Base-by-base conservation (phyloP, 2,113 vertebrate species). In the Equus quagga region DNA sequence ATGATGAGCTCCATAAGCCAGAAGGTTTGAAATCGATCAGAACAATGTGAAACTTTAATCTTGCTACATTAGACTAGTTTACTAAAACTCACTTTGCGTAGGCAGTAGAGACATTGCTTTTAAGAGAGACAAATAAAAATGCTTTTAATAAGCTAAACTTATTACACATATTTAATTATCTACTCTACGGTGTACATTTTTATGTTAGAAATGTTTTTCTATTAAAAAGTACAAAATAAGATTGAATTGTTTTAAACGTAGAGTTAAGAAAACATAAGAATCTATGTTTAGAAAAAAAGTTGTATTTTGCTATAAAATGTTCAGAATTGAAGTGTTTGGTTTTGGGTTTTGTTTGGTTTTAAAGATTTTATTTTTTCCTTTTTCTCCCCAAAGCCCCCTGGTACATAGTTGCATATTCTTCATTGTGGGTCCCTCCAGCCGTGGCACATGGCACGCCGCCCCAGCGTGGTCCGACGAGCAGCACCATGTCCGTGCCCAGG, bases 61-160 rank as follows among this genome's bases (percentile, higher is more conserved):
- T 97, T 96, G 36, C 88, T 78, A 36, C 92, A 67, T 65, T 91
- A 64, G 6, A 62, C 33, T 81, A 51, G 41, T 92, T 96, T 94
- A 60, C 41, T 69, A 82, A 91, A 92, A 85, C 13, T 92, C 36
- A 44, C 41, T 91, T 69, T 64, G 23, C 18, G 41, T 51, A 56
- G 9, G 62, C 26, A 79, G 28, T 11, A 18, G 60, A 89, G 26
- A 60, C 21, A 41, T 28, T 84, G 8, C n/a, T 87, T 96, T 76
- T 85, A 60, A 78, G 65, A 85, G 79, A 88, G 92, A 92, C 83
- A 92, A 79, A 89, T 86, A 97, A 94, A 96, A 95, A 86, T 93
- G 46, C 49, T 96, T 97, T 97, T 97, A 97, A 96, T 96, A 94
- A 96, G 72, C 64, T 67, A 70, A 91, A 79, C 49, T 85, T 88